phyloP scores from a whole-genome alignment of 2,888 invertebrate genomes.

The Heliconius ismenius region DNA sequence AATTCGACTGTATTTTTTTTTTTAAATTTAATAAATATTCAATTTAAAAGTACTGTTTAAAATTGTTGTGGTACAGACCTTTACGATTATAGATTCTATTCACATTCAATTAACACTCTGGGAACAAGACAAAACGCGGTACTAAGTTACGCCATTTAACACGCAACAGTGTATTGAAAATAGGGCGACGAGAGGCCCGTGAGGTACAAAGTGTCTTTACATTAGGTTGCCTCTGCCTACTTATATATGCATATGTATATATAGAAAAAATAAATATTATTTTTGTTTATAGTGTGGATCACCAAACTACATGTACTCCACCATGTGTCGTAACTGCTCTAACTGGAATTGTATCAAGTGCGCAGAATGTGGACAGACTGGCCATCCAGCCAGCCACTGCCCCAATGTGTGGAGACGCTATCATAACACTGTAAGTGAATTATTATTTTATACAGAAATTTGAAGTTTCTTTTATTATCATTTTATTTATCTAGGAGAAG shows the following conservation, averaged over 20 bases:
- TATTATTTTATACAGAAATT: neutral
- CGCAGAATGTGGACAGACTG: slow-evolving; percentile 83
- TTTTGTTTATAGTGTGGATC: slow-evolving; percentile 84
- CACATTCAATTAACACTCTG: neutral
- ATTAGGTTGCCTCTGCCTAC: neutral
- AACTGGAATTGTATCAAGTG: slow-evolving; percentile 77
- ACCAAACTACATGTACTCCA: slow-evolving; percentile 80
- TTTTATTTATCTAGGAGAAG: neutral
- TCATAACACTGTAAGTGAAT: slow-evolving; percentile 82
- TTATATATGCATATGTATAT: neutral
- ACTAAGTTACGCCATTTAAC: neutral
- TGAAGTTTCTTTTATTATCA: neutral
- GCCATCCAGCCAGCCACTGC: slow-evolving; percentile 84
- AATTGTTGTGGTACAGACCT: neutral
- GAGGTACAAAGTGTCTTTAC: neutral
- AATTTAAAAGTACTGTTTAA: neutral
- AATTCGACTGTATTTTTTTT: no score
- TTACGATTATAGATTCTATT: neutral
- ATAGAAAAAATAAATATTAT: neutral
- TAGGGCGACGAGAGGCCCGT: no score
- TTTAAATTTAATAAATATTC: neutral
- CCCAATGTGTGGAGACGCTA: slow-evolving; percentile 90
- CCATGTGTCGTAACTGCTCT: slow-evolving; percentile 83
- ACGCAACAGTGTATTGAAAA: neutral
- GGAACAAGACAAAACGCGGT: neutral